Evolutionary conservation across 64 coral and sea anemone genomes (phyloP).

Genomic region (Stichodactyla mertensii): DNA sequence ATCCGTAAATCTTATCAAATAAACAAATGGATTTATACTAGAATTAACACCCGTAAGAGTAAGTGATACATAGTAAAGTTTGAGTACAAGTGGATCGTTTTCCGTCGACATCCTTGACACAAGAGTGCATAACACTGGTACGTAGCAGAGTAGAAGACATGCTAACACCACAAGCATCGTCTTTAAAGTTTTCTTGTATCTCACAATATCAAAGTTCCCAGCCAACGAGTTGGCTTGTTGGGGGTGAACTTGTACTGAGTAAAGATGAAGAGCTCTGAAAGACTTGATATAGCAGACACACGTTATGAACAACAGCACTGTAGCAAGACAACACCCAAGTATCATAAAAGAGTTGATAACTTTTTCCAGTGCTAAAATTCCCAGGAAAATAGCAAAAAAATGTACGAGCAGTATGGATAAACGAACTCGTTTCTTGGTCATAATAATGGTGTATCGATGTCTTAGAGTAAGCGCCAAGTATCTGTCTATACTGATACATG

Average conservation of each 20-base stretch:
- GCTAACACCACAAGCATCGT: background rate
- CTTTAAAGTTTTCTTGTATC: slow-evolving; percentile 1
- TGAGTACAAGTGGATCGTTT: background rate
- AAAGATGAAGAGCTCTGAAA: background rate
- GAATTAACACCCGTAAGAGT: background rate
- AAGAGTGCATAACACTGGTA: background rate
- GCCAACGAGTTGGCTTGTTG: background rate
- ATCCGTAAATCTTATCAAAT: background rate
- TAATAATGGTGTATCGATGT: background rate
- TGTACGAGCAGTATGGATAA: background rate
- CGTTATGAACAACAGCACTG: background rate
- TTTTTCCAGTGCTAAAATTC: background rate
- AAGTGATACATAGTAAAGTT: background rate
- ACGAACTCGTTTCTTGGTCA: slow-evolving; percentile 16
- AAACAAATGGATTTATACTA: background rate
- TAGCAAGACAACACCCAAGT: background rate
- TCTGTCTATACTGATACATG: slow-evolving; percentile 4
- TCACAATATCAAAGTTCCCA: slow-evolving; percentile 18
- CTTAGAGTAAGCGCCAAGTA: background rate
- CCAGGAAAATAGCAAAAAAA: background rate
- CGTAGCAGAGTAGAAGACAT: background rate
- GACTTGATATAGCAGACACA: background rate
- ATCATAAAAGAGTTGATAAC: background rate
- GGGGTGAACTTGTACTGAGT: slow-evolving; percentile 3
- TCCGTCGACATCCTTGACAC: background rate